Conservation (phyloP, 2,888 invertebrate species). For the Mesochorus sp. region DNA sequence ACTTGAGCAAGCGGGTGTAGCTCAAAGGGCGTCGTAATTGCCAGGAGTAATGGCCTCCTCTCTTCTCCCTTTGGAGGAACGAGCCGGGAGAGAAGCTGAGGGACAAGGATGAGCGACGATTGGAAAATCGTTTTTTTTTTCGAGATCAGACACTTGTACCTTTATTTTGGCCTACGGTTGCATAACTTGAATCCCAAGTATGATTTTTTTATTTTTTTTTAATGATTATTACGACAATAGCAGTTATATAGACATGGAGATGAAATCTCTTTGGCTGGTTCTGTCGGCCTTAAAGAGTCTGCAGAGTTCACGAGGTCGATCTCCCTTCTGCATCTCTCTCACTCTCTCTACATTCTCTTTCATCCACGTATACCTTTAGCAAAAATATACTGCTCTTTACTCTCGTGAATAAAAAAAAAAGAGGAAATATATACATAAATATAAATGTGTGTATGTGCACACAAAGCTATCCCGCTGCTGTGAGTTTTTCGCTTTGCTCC, state of each 20-base stretch:
- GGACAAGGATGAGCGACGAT: neutral
- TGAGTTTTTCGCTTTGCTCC: conserved; percentile 52
- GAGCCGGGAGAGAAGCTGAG: neutral
- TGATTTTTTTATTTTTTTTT: neutral
- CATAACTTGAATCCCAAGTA: neutral
- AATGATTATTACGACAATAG: neutral
- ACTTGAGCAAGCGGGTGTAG: conserved; percentile 48
- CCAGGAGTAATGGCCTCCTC: conserved; percentile 67
- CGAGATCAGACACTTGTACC: neutral
- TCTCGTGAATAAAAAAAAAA: conserved; percentile 4
- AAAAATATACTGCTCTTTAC: neutral
- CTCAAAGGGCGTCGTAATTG: conserved; percentile 73
- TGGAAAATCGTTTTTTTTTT: neutral
- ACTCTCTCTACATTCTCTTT: neutral
- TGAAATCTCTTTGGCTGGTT: conserved; percentile 11
- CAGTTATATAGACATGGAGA: neutral
- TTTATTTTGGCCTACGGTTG: conserved; percentile 22
- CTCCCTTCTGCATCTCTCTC: conserved; percentile 15
- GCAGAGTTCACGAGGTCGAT: conserved; percentile 8
- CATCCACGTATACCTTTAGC: neutral
- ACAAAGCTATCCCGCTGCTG: conserved; percentile 34
- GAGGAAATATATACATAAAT: too few species aligned
- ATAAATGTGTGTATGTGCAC: too few species aligned
- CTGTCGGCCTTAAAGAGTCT: neutral
- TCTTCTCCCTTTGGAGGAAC: conserved; percentile 58